Conservation (phyloP, 2,888 invertebrate species). For the Cantharis rufa region DNA sequence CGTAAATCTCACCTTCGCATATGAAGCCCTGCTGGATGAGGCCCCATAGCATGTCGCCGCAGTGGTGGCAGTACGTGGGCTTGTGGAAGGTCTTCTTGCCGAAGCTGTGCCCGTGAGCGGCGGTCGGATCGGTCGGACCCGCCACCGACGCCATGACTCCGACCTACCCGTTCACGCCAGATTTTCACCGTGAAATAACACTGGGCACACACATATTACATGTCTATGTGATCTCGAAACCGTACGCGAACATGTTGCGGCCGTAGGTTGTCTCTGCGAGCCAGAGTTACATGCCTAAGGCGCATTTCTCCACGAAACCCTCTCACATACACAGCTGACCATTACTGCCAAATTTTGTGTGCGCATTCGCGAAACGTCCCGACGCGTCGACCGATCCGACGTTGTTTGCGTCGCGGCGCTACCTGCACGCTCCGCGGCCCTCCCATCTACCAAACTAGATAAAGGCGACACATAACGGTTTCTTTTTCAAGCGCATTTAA, state of each 20-base stretch:
- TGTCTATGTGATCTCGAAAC: conserved; percentile 64
- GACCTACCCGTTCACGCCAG: conserved; percentile 66
- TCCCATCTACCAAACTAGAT: conserved; percentile 29
- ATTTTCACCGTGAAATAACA: conserved; percentile 63
- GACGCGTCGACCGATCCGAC: conserved; percentile 44
- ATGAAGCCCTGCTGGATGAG: conserved; percentile 99
- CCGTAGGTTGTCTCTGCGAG: conserved; percentile 52
- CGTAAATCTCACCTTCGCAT: conserved; percentile 87
- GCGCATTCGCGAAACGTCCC: conserved; percentile 46
- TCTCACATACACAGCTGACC: conserved; percentile 51
- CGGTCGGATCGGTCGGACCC: conserved; percentile 60
- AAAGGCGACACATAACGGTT: conserved; percentile 25
- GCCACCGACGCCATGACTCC: conserved; percentile 63
- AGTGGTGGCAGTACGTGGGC: conserved; percentile 99
- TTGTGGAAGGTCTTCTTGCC: conserved; percentile 99
- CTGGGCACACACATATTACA: conserved; percentile 58
- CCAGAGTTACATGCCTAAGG: conserved; percentile 54
- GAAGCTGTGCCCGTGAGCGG: conserved; percentile 92
- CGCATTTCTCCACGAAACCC: conserved; percentile 50
- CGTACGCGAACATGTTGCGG: conserved; percentile 63
- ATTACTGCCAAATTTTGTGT: conserved; percentile 49
- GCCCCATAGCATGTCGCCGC: conserved; percentile 99
- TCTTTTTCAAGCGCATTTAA: neutral
- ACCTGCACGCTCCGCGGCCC: conserved; percentile 38
- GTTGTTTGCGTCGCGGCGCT: conserved; percentile 42